Evolutionary conservation across 2,797 vertebrate species (phyloP).

Genomic region (Diplodus puntazzo): DNA sequence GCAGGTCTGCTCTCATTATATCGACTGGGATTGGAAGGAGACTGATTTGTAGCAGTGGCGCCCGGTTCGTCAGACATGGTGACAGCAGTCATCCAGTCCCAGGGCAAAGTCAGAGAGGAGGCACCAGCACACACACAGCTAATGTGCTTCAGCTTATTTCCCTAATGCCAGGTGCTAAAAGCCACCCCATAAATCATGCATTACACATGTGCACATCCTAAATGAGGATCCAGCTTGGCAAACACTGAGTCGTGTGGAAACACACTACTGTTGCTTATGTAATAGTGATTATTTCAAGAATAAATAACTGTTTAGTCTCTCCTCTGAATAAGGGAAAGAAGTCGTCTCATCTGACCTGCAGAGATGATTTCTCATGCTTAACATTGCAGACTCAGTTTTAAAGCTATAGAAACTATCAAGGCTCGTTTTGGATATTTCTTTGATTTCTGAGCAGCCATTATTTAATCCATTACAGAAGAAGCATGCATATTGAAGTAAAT

Average conservation of each 20-base stretch:
- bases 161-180: slow-evolving; percentile 53
- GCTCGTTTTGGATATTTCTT: slow-evolving; percentile 37
- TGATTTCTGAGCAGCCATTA: slow-evolving; percentile 44
- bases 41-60: slow-evolving; percentile 76
- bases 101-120: slow-evolving; percentile 61
- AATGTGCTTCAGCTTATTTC: slow-evolving; percentile 66
- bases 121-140: slow-evolving; percentile 41
- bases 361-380: slow-evolving; percentile 15
- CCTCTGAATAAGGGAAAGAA: neutral
- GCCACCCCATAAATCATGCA: slow-evolving; percentile 48
- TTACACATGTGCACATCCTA: slow-evolving; percentile 19
- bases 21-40: slow-evolving; percentile 70
- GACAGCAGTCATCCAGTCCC: slow-evolving; percentile 73
- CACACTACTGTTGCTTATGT: slow-evolving; percentile 12
- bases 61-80: slow-evolving; percentile 69
- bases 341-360: slow-evolving; percentile 25
- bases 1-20: slow-evolving; percentile 78
- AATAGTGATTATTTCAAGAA: slow-evolving; percentile 15
- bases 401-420: slow-evolving; percentile 44
- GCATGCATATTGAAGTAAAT: slow-evolving; percentile 50
- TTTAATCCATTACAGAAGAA: slow-evolving; percentile 47
- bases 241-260: neutral
- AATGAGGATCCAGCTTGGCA: slow-evolving; percentile 17
- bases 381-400: slow-evolving; percentile 28
- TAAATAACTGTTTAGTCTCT: slow-evolving; percentile 22